These are phyloP conservation scores for Hecatera dysodea DNA, from an alignment of 2,888 invertebrate genomes.

Conservation along the genomic window DNA sequence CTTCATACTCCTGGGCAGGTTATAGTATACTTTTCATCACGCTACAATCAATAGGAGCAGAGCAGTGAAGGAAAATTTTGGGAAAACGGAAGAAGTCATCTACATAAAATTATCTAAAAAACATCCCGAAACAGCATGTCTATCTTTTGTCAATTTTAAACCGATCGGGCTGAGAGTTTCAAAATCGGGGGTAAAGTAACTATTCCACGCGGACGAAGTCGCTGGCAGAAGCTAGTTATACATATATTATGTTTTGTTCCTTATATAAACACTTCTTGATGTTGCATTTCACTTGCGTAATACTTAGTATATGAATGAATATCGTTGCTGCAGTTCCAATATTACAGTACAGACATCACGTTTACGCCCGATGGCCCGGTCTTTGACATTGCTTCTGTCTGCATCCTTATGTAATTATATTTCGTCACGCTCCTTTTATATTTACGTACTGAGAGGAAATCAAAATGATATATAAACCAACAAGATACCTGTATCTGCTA, in stretches of 20 bases:
- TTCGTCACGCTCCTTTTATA: constrained; percentile 38
- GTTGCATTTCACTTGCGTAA: neutral
- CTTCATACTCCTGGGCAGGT: too few species aligned
- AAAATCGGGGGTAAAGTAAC: too few species aligned
- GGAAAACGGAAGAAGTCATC: too few species aligned
- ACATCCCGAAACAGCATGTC: too few species aligned
- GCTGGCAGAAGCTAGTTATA: too few species aligned
- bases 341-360: neutral
- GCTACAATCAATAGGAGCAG: too few species aligned
- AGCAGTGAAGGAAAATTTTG: too few species aligned
- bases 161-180: too few species aligned
- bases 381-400: constrained; percentile 30
- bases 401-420: constrained; percentile 41
- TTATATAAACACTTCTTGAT: neutral
- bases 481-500: constrained; percentile 18
- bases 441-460: constrained; percentile 37
- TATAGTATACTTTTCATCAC: too few species aligned
- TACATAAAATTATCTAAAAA: too few species aligned
- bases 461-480: constrained; percentile 35
- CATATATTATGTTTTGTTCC: neutral
- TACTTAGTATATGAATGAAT: neutral
- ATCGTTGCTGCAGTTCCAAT: neutral
- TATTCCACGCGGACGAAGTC: too few species aligned
- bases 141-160: too few species aligned
- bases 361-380: constrained; percentile 6